phyloP scores from a whole-genome alignment of 2,888 invertebrate species.

The Rhingia campestris region DNA sequence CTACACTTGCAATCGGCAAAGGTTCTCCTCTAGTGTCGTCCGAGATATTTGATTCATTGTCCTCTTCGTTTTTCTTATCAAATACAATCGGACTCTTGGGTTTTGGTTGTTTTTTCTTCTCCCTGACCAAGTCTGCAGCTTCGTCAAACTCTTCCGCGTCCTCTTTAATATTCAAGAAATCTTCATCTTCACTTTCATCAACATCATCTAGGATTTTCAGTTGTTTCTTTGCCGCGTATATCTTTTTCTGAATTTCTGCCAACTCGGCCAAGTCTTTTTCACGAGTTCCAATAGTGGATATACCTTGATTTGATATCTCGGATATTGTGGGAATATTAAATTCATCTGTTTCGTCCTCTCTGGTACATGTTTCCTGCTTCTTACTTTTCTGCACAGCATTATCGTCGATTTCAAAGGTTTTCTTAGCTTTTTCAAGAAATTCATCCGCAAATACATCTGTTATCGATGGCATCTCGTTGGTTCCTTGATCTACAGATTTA shows the following conservation, averaged over 20 bases:
- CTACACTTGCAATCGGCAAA: background rate
- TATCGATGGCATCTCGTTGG: conserved; percentile 82
- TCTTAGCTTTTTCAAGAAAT: conserved; percentile 83
- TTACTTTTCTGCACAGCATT: conserved; percentile 77
- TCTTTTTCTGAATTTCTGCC: conserved; percentile 86
- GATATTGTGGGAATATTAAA: conserved; percentile 84
- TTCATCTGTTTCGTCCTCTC: conserved; percentile 80
- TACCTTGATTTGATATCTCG: conserved; percentile 80
- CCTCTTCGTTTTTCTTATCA: conserved; percentile 73
- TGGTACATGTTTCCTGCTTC: conserved; percentile 79
- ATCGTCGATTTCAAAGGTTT: conserved; percentile 78
- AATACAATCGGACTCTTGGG: conserved; percentile 81
- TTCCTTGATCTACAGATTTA: conserved; percentile 75
- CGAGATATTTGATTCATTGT: background rate
- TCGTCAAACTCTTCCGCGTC: conserved; percentile 84
- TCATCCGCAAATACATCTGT: conserved; percentile 87
- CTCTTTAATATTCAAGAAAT: conserved; percentile 86
- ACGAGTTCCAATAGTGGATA: conserved; percentile 75
- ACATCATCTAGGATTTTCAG: conserved; percentile 82
- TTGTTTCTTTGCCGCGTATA: conserved; percentile 84
- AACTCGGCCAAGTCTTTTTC: conserved; percentile 83
- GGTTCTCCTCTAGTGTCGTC: conserved; percentile 11
- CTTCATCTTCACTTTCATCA: conserved; percentile 86
- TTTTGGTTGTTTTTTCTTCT: conserved; percentile 71
- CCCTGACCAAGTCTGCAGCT: conserved; percentile 74